Percentiles rank a stretch among this genome's conserved stretches.
Evolutionary conservation across 2,888 invertebrate genomes (phyloP).

Genomic region (Leucania comma): DNA sequence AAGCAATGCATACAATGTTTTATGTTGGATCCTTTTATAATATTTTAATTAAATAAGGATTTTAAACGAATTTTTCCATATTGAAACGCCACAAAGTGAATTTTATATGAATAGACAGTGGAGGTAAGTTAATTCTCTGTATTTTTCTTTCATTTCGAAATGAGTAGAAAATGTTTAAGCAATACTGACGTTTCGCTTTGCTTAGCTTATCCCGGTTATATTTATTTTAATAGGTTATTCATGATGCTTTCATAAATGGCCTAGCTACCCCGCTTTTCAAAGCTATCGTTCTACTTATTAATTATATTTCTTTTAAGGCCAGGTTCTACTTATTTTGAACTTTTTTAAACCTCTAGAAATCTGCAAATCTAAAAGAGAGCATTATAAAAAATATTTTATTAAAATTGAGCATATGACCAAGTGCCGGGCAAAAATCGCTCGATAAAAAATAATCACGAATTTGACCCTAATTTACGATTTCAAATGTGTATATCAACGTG

Average conservation of each 20-base stretch:
- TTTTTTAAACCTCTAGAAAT: no score
- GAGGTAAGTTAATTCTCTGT: background rate
- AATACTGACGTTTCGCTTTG: background rate
- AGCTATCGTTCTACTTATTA: no score
- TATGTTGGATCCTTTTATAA: background rate
- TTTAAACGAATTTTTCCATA: background rate
- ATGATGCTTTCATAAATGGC: background rate
- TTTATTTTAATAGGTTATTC: background rate
- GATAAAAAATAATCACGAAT: no score
- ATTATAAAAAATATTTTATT: no score
- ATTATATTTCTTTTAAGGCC: no score
- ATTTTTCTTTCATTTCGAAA: slow-evolving; percentile 19
- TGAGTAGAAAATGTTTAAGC: background rate
- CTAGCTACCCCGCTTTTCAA: no score
- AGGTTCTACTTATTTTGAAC: no score
- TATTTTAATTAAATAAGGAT: background rate
- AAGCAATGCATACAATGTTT: background rate
- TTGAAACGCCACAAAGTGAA: slow-evolving; percentile 6
- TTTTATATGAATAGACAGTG: background rate
- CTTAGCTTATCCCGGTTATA: background rate
- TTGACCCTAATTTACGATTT: no score
- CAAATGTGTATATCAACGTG: no score
- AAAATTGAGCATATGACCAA: no score
- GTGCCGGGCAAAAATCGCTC: no score
- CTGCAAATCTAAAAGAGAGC: no score